A percentile compares a stretch with the other conserved stretches of the same genome.
phyloP scores from a whole-genome alignment of 92 coral and sea anemone species.

The Siderastrea radians region DNA sequence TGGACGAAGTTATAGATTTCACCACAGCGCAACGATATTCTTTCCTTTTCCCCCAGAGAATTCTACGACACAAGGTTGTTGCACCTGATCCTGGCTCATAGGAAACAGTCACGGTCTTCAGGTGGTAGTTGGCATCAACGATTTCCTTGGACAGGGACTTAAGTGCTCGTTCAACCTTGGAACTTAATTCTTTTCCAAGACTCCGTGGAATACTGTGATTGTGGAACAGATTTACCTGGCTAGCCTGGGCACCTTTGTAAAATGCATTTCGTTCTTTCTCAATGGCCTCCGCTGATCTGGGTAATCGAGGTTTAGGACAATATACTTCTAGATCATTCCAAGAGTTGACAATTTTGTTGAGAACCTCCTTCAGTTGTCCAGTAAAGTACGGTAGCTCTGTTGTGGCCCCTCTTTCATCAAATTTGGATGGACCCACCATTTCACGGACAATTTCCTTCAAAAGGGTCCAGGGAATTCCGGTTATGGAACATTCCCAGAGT shows the following conservation, averaged over 20 bases:
- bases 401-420: slow-evolving; percentile 65
- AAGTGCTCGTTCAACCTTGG: slow-evolving; percentile 21
- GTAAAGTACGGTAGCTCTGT: slow-evolving; percentile 68
- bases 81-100: slow-evolving; percentile 84
- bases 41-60: slow-evolving; percentile 62
- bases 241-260: slow-evolving; percentile 73
- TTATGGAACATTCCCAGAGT: slow-evolving; percentile 42
- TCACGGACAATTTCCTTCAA: slow-evolving; percentile 60
- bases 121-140: slow-evolving; percentile 9
- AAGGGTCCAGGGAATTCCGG: slow-evolving; percentile 64
- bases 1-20: slow-evolving; percentile 49
- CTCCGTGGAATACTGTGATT: slow-evolving; percentile 63
- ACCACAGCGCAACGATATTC: slow-evolving; percentile 75
- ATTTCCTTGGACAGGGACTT: slow-evolving; percentile 9
- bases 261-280: slow-evolving; percentile 63
- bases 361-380: slow-evolving; percentile 48
- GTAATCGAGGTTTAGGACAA: slow-evolving; percentile 62
- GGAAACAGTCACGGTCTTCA: slow-evolving; percentile 59
- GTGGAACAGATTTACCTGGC: slow-evolving; percentile 65
- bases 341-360: slow-evolving; percentile 73
- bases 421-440: slow-evolving; percentile 70
- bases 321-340: slow-evolving; percentile 79
- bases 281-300: slow-evolving; percentile 30
- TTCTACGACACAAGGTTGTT: slow-evolving; percentile 73
- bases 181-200: slow-evolving; percentile 19